Conservation (phyloP, 2,888 invertebrate species). For the Microchrysa polita region DNA sequence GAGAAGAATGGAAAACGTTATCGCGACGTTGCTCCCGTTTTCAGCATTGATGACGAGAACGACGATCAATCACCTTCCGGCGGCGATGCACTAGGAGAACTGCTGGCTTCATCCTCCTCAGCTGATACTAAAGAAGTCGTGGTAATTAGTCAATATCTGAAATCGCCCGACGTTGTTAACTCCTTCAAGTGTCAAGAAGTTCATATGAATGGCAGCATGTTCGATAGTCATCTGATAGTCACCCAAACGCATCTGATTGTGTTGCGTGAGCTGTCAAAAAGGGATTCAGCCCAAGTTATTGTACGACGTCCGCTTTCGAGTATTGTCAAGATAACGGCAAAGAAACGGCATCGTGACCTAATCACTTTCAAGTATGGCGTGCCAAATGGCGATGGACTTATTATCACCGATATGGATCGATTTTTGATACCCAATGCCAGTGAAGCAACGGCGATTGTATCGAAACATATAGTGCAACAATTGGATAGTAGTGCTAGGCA, state of each 20-base stretch:
- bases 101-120: slow-evolving; percentile 62
- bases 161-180: slow-evolving; percentile 83
- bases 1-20: slow-evolving; percentile 89
- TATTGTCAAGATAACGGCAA: slow-evolving; percentile 96
- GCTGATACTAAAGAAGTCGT: slow-evolving; percentile 81
- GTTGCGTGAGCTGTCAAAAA: slow-evolving; percentile 80
- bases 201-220: slow-evolving; percentile 86
- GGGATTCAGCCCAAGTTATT: slow-evolving; percentile 85
- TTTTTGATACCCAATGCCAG: slow-evolving; percentile 92
- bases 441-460: slow-evolving; percentile 88
- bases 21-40: slow-evolving; percentile 90
- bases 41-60: slow-evolving; percentile 92
- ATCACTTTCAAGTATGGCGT: slow-evolving; percentile 97
- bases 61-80: slow-evolving; percentile 64
- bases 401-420: slow-evolving; percentile 90
- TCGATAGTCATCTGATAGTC: slow-evolving; percentile 87
- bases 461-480: slow-evolving; percentile 84
- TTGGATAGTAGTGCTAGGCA: slow-evolving; percentile 53
- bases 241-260: slow-evolving; percentile 88
- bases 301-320: slow-evolving; percentile 88
- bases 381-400: slow-evolving; percentile 80
- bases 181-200: slow-evolving; percentile 94
- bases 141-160: slow-evolving; percentile 81
- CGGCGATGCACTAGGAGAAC: slow-evolving; percentile 3
- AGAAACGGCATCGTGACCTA: slow-evolving; percentile 92